These are phyloP conservation scores for Grammomys surdaster DNA, from an alignment of 2,113 vertebrate species.

Conservation along the genomic window DNA sequence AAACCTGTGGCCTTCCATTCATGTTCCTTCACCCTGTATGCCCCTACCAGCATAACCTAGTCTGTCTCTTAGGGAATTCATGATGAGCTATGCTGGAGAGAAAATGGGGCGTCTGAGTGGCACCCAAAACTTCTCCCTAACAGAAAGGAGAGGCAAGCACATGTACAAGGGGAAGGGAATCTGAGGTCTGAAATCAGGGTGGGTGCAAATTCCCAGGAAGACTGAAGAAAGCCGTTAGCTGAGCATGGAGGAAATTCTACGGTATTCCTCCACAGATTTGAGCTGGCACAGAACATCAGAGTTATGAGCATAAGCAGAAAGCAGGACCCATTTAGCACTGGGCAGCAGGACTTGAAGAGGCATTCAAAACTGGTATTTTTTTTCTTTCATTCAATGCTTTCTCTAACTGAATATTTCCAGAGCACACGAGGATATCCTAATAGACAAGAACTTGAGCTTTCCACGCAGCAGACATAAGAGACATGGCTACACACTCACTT, in stretches of 20 bases:
- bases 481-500: neutral
- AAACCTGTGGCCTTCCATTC: neutral
- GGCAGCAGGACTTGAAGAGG: no score
- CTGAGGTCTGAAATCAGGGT: neutral
- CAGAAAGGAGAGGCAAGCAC: neutral
- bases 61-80: neutral
- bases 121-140: neutral
- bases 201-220: neutral
- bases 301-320: no score
- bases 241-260: neutral
- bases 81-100: no score
- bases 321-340: rapidly evolving
- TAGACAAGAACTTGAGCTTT: neutral
- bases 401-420: neutral
- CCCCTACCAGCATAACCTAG: neutral
- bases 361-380: neutral
- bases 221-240: neutral
- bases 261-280: rapidly evolving
- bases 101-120: neutral
- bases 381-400: no score
- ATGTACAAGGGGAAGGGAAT: neutral
- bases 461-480: rapidly evolving
- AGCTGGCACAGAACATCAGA: neutral
- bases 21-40: no score
- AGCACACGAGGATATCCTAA: neutral